A percentile compares a stretch with the other conserved stretches of the same genome.
Conservation (phyloP, 2,888 invertebrate species). For the Stenurella melanura region DNA sequence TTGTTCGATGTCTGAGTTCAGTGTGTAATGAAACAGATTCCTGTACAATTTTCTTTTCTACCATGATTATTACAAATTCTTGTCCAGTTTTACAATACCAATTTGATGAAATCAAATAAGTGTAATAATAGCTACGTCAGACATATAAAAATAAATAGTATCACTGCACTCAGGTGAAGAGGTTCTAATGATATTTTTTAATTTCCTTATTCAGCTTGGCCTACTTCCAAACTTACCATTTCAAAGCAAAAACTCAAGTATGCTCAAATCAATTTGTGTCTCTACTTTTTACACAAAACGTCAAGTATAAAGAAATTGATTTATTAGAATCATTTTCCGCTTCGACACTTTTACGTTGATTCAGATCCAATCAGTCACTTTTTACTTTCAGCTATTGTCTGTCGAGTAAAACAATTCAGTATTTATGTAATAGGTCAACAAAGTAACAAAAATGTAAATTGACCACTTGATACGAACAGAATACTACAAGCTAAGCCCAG, state of each 20-base stretch:
- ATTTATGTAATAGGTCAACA: background rate
- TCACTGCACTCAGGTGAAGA: too few relatives aligned
- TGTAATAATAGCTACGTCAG: too few relatives aligned
- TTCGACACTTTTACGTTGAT: background rate
- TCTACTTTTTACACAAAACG: background rate
- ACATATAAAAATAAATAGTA: too few relatives aligned
- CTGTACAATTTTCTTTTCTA: too few relatives aligned
- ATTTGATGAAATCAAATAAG: too few relatives aligned
- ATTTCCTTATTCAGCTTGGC: too few relatives aligned
- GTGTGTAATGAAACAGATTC: too few relatives aligned
- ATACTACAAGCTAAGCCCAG: background rate
- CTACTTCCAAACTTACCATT: background rate
- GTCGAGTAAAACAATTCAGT: background rate
- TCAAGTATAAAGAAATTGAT: background rate
- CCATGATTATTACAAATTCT: too few relatives aligned
- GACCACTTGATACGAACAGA: background rate
- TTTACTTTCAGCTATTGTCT: background rate
- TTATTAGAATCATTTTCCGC: constrained; percentile 3
- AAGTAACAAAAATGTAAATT: constrained; percentile 1
- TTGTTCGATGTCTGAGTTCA: too few relatives aligned
- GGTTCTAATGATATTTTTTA: too few relatives aligned
- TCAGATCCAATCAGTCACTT: background rate
- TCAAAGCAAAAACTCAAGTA: background rate
- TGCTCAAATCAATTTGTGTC: background rate
- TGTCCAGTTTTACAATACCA: too few relatives aligned